These are phyloP conservation scores for Semotilus atromaculatus DNA, from an alignment of 2,797 vertebrate genomes.

Conservation along the genomic window DNA sequence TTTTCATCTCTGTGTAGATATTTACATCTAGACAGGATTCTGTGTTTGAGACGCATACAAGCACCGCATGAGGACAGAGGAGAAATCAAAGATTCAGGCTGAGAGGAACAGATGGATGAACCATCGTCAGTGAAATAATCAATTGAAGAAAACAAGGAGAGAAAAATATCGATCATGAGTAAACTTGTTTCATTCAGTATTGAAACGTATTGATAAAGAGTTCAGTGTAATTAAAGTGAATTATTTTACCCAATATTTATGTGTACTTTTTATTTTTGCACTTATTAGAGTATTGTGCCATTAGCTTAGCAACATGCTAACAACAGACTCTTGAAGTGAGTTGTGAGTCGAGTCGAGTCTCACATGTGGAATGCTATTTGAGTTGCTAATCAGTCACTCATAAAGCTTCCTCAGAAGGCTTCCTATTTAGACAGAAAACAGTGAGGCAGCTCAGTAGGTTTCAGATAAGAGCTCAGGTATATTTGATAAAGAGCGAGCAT, in stretches of 20 bases:
- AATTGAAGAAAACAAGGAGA: not conserved
- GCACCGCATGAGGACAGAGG: not conserved
- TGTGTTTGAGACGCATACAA: not conserved
- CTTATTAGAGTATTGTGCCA: not conserved
- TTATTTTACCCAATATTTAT: not conserved
- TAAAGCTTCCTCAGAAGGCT: not conserved
- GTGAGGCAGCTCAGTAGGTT: not conserved
- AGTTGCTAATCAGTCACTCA: not conserved
- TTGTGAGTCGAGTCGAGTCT: not conserved
- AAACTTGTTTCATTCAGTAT: not conserved
- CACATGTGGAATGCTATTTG: not conserved
- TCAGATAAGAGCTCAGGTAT: conserved; percentile 43
- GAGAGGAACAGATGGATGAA: not conserved
- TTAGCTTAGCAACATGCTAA: conserved; percentile 15
- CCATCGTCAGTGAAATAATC: not conserved
- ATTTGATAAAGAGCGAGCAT: conserved; percentile 62
- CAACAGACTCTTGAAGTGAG: not conserved
- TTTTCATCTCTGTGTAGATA: not conserved
- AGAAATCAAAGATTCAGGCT: conserved; percentile 21
- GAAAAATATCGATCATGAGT: not conserved
- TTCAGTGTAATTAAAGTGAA: not conserved
- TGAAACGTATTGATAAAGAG: not conserved
- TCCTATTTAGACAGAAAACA: not conserved
- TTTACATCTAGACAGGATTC: not conserved
- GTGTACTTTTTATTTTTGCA: not conserved